Evolutionary conservation across 2,888 invertebrate species (phyloP).

Genomic region (Coelopa pilipes): DNA sequence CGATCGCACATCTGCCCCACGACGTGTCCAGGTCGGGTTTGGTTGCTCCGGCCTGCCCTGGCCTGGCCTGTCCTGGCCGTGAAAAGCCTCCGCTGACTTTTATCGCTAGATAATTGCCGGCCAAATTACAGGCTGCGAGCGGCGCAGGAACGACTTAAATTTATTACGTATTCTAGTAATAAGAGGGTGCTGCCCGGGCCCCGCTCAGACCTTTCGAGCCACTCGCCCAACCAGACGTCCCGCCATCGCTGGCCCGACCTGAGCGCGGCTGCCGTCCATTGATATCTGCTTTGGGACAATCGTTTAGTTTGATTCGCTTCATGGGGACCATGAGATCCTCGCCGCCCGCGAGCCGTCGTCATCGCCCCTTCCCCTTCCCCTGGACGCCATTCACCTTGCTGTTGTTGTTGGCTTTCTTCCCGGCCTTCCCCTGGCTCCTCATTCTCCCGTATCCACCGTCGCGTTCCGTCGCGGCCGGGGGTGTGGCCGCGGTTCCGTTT

Average conservation of each 20-base stretch:
- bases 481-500: slow-evolving; percentile 26
- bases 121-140: slow-evolving; percentile 56
- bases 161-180: slow-evolving; percentile 47
- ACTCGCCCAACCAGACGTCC: neutral
- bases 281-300: slow-evolving; percentile 24
- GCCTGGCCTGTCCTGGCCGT: neutral
- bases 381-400: too few relatives aligned
- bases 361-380: too few relatives aligned
- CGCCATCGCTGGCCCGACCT: neutral
- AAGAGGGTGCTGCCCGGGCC: slow-evolving; percentile 38
- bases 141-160: slow-evolving; percentile 46
- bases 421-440: neutral
- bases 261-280: neutral
- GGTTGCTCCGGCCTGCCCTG: slow-evolving; percentile 4
- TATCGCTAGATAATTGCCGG: slow-evolving; percentile 61
- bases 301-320: slow-evolving; percentile 26
- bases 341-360: too few relatives aligned
- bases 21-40: neutral
- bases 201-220: neutral
- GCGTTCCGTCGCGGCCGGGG: neutral
- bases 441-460: too few relatives aligned
- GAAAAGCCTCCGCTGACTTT: slow-evolving; percentile 55
- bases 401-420: slow-evolving; percentile 13
- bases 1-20: neutral
- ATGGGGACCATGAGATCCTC: neutral